Conservation (phyloP, 2,113 vertebrate genomes). For the Varanus salvator region DNA sequence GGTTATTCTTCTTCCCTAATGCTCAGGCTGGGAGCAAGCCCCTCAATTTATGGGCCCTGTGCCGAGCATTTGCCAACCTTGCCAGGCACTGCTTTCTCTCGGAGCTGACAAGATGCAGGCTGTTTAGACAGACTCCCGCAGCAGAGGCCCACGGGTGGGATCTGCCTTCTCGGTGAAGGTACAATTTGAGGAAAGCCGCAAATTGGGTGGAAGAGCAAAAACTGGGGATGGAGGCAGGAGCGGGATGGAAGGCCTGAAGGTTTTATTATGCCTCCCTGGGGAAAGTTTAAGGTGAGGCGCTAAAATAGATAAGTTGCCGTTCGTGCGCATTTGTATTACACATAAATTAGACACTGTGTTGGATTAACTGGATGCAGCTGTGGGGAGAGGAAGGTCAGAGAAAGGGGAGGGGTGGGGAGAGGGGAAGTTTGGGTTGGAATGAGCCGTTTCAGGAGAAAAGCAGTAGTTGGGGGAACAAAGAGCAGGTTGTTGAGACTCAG, state of each 20-base stretch:
- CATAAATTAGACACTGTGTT: slow-evolving; percentile 17
- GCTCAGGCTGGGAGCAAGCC: background rate
- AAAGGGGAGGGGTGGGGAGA: background rate
- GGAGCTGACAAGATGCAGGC: background rate
- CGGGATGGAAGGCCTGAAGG: background rate
- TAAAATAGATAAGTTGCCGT: slow-evolving; percentile 27
- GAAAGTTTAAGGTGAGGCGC: slow-evolving; percentile 21
- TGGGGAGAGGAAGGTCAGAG: slow-evolving; percentile 7
- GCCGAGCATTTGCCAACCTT: background rate
- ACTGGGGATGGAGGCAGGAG: background rate
- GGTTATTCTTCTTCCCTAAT: background rate
- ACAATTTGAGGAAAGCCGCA: background rate
- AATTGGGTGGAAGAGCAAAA: background rate
- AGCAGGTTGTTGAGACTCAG: background rate
- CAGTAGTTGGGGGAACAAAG: slow-evolving; percentile 1
- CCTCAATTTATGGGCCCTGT: background rate
- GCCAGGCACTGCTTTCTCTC: background rate
- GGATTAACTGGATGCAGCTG: slow-evolving; percentile 26
- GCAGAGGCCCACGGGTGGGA: too few relatives aligned
- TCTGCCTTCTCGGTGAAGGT: background rate
- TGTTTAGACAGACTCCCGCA: background rate
- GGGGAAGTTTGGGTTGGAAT: background rate
- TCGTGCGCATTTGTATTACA: background rate
- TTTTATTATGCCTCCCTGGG: slow-evolving; percentile 7
- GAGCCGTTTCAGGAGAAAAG: background rate